A percentile compares a stretch with the other conserved stretches of the same genome.
Evolutionary conservation across 2,113 vertebrate species (phyloP).

Genomic region (Quiscalus mexicanus): DNA sequence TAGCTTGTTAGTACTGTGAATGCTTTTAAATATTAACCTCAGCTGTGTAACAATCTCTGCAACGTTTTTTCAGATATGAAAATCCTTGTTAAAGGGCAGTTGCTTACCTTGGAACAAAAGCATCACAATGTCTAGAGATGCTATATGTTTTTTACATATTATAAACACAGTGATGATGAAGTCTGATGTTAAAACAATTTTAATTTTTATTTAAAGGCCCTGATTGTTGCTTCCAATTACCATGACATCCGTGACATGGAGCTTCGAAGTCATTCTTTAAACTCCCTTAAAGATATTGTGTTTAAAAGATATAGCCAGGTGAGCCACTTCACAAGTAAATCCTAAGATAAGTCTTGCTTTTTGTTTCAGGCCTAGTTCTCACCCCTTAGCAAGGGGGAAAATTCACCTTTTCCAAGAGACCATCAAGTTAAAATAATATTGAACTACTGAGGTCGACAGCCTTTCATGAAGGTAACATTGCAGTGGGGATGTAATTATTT

Average conservation of each 20-base stretch:
- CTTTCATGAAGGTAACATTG: slow-evolving; percentile 21
- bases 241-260: slow-evolving; percentile 83
- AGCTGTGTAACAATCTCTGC: background rate
- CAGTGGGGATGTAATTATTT: background rate
- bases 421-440: slow-evolving; percentile 12
- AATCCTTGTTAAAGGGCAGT: background rate
- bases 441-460: background rate
- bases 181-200: slow-evolving; percentile 10
- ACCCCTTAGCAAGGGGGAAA: background rate
- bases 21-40: background rate
- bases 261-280: slow-evolving; percentile 84
- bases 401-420: background rate
- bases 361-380: slow-evolving; percentile 40
- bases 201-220: slow-evolving; percentile 79
- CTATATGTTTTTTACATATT: background rate
- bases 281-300: slow-evolving; percentile 86
- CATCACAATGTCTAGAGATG: background rate
- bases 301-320: slow-evolving; percentile 86
- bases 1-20: background rate
- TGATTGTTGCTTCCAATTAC: slow-evolving; percentile 80
- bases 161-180: background rate
- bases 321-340: background rate
- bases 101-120: background rate
- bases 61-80: background rate
- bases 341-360: slow-evolving; percentile 16